phyloP scores from a whole-genome alignment of 1,140 invertebrate species.

The Trissolcus basalis region DNA sequence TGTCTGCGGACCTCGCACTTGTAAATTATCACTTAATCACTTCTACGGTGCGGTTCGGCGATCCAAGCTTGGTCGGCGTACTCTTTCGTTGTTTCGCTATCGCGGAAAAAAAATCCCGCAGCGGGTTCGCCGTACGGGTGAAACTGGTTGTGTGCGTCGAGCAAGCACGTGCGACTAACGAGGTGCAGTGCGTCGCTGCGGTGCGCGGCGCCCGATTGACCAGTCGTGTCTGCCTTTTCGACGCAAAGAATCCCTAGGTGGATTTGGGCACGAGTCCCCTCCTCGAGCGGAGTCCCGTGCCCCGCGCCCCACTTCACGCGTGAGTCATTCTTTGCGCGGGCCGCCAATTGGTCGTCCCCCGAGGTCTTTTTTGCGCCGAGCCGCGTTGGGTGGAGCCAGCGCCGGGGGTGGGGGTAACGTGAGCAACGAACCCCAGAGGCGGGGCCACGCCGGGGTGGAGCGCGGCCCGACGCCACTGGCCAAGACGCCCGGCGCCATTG shows the following conservation, averaged over 20 bases:
- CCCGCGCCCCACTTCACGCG: constrained; percentile 14
- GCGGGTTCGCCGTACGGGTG: not conserved
- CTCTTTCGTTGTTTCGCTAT: too few relatives aligned
- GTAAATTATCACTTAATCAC: constrained; percentile 1
- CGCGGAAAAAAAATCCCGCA: not conserved
- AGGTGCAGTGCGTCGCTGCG: constrained; percentile 73
- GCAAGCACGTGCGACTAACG: constrained; percentile 72
- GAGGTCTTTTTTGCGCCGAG: constrained; percentile 23
- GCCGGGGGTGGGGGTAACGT: constrained; percentile 41
- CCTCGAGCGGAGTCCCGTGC: not conserved
- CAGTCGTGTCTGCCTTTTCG: constrained; percentile 74
- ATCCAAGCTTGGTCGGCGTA: not conserved
- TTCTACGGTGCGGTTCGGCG: too few relatives aligned
- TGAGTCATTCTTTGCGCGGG: constrained; percentile 17
- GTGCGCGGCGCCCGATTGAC: constrained; percentile 76
- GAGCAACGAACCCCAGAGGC: constrained; percentile 9
- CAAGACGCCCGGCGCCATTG: constrained; percentile 65
- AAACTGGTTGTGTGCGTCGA: constrained; percentile 57
- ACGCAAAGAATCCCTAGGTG: constrained; percentile 67
- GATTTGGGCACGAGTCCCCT: constrained; percentile 60
- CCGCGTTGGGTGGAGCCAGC: constrained; percentile 40
- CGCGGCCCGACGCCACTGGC: constrained; percentile 46
- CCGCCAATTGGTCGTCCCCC: constrained; percentile 17
- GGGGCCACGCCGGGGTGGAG: constrained; percentile 45
- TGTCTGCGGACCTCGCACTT: too few relatives aligned